These are phyloP conservation scores for Ataeniobius toweri DNA, from an alignment of 2,797 vertebrate species.

Conservation along the genomic window DNA sequence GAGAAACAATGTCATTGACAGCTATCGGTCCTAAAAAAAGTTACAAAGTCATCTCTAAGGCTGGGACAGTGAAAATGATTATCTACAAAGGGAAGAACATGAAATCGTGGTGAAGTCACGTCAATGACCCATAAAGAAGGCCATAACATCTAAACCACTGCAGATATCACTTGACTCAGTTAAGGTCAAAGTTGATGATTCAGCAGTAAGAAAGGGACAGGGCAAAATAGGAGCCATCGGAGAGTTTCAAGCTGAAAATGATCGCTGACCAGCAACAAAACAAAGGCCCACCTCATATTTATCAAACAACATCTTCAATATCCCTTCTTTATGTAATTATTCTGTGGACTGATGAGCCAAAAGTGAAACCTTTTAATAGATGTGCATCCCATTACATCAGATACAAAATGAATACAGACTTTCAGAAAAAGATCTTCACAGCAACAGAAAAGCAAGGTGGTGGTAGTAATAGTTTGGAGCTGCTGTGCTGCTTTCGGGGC, in stretches of 20 bases:
- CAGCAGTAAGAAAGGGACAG: too few species aligned
- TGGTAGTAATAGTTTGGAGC: background rate
- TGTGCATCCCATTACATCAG: too few species aligned
- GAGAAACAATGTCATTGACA: too few species aligned
- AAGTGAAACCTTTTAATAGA: too few species aligned
- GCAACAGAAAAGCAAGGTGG: background rate
- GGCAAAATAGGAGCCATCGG: too few species aligned
- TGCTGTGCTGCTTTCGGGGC: background rate
- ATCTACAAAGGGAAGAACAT: background rate
- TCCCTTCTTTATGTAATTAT: too few species aligned
- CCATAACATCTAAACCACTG: background rate
- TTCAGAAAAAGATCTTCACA: background rate
- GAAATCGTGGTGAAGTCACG: background rate
- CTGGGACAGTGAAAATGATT: background rate
- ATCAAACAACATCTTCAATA: too few species aligned
- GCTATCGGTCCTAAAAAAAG: too few species aligned
- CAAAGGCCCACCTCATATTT: too few species aligned
- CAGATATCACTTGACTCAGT: background rate
- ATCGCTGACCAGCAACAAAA: too few species aligned
- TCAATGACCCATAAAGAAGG: background rate
- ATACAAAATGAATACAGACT: background rate
- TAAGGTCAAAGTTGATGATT: background rate
- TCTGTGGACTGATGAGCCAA: too few species aligned
- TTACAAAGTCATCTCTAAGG: background rate
- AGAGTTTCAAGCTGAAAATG: too few species aligned